phyloP scores from a whole-genome alignment of 2,113 vertebrate species.

The Notothenia rossii region DNA sequence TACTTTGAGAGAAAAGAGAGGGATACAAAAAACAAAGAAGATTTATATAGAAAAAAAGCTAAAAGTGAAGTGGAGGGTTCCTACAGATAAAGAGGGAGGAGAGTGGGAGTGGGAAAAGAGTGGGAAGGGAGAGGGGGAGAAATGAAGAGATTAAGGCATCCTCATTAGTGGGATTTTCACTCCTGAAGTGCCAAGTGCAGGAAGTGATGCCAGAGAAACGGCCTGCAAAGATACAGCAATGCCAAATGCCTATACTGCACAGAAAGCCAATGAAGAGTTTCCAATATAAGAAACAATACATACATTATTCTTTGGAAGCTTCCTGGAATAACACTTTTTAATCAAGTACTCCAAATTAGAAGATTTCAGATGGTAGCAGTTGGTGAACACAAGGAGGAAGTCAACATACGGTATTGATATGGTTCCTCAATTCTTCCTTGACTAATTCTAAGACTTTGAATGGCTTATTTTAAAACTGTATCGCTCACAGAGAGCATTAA shows the following conservation, averaged over 20 bases:
- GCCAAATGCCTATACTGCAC: slow-evolving; percentile 16
- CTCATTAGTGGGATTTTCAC: slow-evolving; percentile 75
- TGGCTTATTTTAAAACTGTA: background rate
- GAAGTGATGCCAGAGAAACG: slow-evolving; percentile 32
- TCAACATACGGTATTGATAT: background rate
- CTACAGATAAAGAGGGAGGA: background rate
- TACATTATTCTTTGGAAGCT: slow-evolving; percentile 30
- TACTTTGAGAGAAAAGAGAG: background rate
- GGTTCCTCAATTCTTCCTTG: background rate
- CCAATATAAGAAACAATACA: background rate
- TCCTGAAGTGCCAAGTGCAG: slow-evolving; percentile 42
- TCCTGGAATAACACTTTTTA: background rate
- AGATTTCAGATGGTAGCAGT: background rate
- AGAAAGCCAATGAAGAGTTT: slow-evolving; percentile 34
- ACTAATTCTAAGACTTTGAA: background rate
- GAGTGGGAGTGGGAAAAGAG: slow-evolving; percentile 51
- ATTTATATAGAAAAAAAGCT: slow-evolving; percentile 1
- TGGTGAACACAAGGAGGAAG: background rate
- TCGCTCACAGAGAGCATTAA: background rate
- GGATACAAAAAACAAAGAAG: background rate
- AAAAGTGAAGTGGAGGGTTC: slow-evolving; percentile 9
- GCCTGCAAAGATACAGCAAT: slow-evolving; percentile 34
- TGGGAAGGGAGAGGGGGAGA: slow-evolving; percentile 39
- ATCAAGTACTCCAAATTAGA: background rate
- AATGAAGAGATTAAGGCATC: slow-evolving; percentile 63